Evolutionary conservation across 2,113 vertebrate species (phyloP), one percentile per base, ranked within the genome.

Genomic region (Falcunculus frontatus): DNA sequence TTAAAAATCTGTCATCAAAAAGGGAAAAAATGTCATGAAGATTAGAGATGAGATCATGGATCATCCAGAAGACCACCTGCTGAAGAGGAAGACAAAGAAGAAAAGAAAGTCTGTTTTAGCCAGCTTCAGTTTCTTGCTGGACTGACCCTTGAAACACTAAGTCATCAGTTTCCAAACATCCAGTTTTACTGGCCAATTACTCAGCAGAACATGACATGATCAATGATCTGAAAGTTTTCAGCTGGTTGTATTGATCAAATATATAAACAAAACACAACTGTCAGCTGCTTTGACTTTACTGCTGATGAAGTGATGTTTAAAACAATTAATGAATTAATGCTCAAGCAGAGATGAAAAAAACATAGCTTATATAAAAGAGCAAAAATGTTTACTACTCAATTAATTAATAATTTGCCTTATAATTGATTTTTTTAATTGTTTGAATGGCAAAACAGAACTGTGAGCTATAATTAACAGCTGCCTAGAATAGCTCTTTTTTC

Each of bases 401-500:
- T 98, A 97, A 97, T 96, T 97, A 97, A 98, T 97, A 96, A 98
- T 97, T 98, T 97, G 93, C 93, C 86, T 97, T 91, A 94, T 97
- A 97, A 98, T 96, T 97, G 96, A 97, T 97, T 98, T 98, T 97
- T 97, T 92, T 7, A 98, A 94, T 96, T 97, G 93, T 97, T 96
- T 98, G 89, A 95, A 95, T 97, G 89, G 94, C 81, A 96, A 97
- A 98, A 96, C 88, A 97, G 90, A 97, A 79, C n/a, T 84, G 65
- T 84, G 60, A 96, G 95, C 89, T 94, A 90, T 97, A 97, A 97
- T 95, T 93, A n/a, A 84, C 57, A 80, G 78, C 44, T 55, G 84
- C 84, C 83, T 80, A 68, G 49, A 93, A 84, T 65, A 90, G 56
- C 76, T 87, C 22, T 7, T 94, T 93, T 93, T 82, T 93, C 95